phyloP scores from a whole-genome alignment of 1,140 invertebrate species.

The Zaprionus tsacasi region DNA sequence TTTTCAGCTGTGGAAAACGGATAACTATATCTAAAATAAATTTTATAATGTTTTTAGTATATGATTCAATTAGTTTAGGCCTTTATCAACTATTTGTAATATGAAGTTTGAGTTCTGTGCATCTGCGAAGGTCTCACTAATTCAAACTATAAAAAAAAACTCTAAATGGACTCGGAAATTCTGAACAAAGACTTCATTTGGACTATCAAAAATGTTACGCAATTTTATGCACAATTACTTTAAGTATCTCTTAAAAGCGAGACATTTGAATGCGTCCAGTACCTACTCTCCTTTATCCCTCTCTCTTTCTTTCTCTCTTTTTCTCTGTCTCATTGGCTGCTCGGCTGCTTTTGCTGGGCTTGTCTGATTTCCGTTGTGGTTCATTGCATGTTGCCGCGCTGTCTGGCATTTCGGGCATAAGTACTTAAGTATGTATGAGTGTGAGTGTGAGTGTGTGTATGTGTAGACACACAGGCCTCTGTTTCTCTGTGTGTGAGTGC shows the following conservation, averaged over 20 bases:
- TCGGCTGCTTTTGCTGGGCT: background rate
- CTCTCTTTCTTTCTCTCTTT: background rate
- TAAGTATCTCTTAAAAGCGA: background rate
- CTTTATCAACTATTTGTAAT: too few species aligned
- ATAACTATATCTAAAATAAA: too few species aligned
- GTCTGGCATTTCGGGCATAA: slow-evolving; percentile 71
- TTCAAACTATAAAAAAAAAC: background rate
- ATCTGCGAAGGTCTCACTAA: too few species aligned
- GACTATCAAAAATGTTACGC: background rate
- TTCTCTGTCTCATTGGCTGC: background rate
- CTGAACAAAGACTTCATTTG: background rate
- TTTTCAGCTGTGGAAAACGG: too few species aligned
- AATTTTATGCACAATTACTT: slow-evolving; percentile 2
- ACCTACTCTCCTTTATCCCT: background rate
- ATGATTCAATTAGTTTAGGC: too few species aligned
- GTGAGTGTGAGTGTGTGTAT: slow-evolving; percentile 39
- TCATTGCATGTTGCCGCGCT: slow-evolving; percentile 79
- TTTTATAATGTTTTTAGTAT: too few species aligned
- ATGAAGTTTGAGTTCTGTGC: too few species aligned
- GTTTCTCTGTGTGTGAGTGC: slow-evolving; percentile 27
- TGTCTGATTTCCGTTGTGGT: slow-evolving; percentile 54
- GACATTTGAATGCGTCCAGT: background rate
- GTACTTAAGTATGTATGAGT: slow-evolving; percentile 54
- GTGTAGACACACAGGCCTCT: slow-evolving; percentile 10
- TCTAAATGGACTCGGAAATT: background rate